Evolutionary conservation across 1,140 invertebrate genomes (phyloP), one percentile per base, ranked within the genome.

Genomic region (Anoplophora glabripennis): DNA sequence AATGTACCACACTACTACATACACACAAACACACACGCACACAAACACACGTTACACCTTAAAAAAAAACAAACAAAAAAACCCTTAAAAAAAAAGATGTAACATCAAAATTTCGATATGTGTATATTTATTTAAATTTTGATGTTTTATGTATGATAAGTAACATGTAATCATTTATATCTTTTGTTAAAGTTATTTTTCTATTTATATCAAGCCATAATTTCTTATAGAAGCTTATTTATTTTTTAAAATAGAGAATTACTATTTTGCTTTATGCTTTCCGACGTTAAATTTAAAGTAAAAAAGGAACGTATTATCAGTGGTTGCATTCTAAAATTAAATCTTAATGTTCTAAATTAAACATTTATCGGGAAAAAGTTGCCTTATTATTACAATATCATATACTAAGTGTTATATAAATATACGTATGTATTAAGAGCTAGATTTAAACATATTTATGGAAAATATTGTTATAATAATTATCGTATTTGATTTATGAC

Each of bases 1-100:
- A 55, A 55, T 33, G 57, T 54, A 56, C 47, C 33, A 61, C 54
- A 57, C 46, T 46, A 62, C 55, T 46, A 62, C 55, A 56, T 55
- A 35, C 35, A 63, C 60, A 58, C 60, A 33, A 12, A 53, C 18
- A 44, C 44, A 48, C 11, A 45, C 42, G 28, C 42, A 45, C 33
- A 48, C 33, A 34, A 11, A 21, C 34, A 57, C 28, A 53, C 48
- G 21, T 28, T 28, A 63, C 55, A 48, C 18, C 40, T 21, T 28
- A 61, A 37, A 57, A 53, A 37, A 12, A 60, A 36, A 37, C 48
- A 57, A 45, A 61, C 42, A 51, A 44, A 12, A 49, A 61, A 44
- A n/a, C n/a, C 8, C 4, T 34, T 48, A 59, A 63, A 38, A 57
- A 56, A 55, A 15, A 44, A 56, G n/a, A 28, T 28, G 10, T 34